Evolutionary conservation across 2,113 vertebrate species (phyloP), one percentile per base, ranked within the genome.

Genomic region (Halichoeres trimaculatus): DNA sequence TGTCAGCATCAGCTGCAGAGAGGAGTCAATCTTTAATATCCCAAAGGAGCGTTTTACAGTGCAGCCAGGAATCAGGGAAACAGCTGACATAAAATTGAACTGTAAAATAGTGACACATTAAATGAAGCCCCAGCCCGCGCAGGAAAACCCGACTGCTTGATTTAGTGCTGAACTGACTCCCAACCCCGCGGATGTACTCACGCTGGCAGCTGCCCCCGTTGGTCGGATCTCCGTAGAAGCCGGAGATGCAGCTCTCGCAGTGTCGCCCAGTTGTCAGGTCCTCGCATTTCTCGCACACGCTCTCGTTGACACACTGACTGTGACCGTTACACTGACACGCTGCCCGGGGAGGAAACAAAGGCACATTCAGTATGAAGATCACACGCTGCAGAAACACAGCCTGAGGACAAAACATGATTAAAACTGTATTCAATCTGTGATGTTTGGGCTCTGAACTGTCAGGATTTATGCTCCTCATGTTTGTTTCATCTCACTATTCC

Each of bases 261-360:
- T 98, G 96, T 2, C 93, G 95, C 76, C 98, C 97, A 0, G 95
- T 96, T 0, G 98, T 99, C 90, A 99, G 95, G 88, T 99, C 96
- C 73, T 97, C 97, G 66, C 98, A 99, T 87, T 95, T 96, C 91
- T 99, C 98, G 50, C 98, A 99, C 67, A 96, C 81, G 62, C 97
- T 99, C 88, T 98, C 94, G 13, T 99, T 99, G 20, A 99, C 43
- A 57, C 98, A 99, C 68, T 94, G 95, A 81, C 98, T 98, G 94
- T 99, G 98, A 22, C 98, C 98, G 0, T 99, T 99, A 56, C 98
- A 99, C 88, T 99, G 98, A 84, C 98, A 99, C 10, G 96, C 98
- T 99, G 93, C 12, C 34, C 8, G 14, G 8, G 6, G 14, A 69
- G 26, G 1, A 72, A 65, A 54, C 41, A 68, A 57, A 43, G 23